These are phyloP conservation scores for Drosophila meridiana DNA, from an alignment of 2,888 invertebrate genomes.

Conservation along the genomic window DNA sequence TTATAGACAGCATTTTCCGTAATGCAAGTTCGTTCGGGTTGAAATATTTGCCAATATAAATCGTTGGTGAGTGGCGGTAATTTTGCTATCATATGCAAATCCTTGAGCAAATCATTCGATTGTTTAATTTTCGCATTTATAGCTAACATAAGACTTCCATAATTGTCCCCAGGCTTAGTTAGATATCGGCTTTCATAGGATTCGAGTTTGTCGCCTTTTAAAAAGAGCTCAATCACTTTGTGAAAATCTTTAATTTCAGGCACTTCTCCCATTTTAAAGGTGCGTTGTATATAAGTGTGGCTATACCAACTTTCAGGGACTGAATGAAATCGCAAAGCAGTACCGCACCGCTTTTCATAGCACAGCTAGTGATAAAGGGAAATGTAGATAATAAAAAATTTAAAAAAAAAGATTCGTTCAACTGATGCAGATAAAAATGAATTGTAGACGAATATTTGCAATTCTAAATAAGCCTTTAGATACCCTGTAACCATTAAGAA, in stretches of 20 bases:
- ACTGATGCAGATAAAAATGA: slow-evolving; percentile 51
- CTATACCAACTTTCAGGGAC: slow-evolving; percentile 12
- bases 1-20: slow-evolving; percentile 87
- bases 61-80: slow-evolving; percentile 86
- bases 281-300: slow-evolving; percentile 1
- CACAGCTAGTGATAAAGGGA: slow-evolving; percentile 9
- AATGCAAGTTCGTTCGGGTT: slow-evolving; percentile 86
- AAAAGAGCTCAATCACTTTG: slow-evolving; percentile 74
- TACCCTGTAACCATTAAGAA: neutral
- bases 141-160: slow-evolving; percentile 87
- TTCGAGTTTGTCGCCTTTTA: slow-evolving; percentile 78
- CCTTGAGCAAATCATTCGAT: slow-evolving; percentile 70
- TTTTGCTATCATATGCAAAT: slow-evolving; percentile 86
- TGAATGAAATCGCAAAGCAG: slow-evolving; percentile 32
- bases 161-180: slow-evolving; percentile 88
- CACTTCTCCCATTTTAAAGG: slow-evolving; percentile 65
- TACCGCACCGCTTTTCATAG: slow-evolving; percentile 40
- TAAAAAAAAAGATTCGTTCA: slow-evolving; percentile 44
- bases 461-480: slow-evolving; percentile 17
- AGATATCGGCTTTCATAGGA: slow-evolving; percentile 84
- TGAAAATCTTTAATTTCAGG: slow-evolving; percentile 79
- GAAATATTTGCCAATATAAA: slow-evolving; percentile 86
- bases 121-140: slow-evolving; percentile 81
- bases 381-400: slow-evolving; percentile 33
- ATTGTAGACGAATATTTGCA: slow-evolving; percentile 24